A percentile compares a stretch with the other conserved stretches of the same genome.
Conservation (phyloP, 1,140 invertebrate genomes). For the Battus philenor region DNA sequence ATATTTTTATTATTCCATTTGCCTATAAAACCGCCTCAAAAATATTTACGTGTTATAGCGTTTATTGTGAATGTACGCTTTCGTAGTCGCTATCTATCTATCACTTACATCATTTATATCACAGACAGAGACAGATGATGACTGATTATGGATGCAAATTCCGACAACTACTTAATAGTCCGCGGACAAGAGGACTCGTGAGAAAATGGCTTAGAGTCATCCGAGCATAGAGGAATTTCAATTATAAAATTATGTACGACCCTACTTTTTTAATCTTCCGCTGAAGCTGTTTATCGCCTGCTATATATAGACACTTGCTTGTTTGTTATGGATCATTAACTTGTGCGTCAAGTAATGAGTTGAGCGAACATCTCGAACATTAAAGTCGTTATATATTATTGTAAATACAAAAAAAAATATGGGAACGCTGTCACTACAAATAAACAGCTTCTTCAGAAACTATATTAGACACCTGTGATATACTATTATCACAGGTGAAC, state of each 20-base stretch:
- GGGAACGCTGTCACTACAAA: too few relatives aligned
- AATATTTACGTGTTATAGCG: too few relatives aligned
- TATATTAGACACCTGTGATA: too few relatives aligned
- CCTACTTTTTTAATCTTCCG: constrained; percentile 2
- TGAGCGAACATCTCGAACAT: too few relatives aligned
- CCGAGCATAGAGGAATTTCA: constrained; percentile 31
- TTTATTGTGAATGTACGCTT: constrained; percentile 24
- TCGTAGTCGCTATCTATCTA: constrained; percentile 28
- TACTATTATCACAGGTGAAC: too few relatives aligned
- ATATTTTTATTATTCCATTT: too few relatives aligned
- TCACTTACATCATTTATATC: constrained; percentile 14
- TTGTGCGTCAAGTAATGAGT: too few relatives aligned
- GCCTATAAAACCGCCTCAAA: too few relatives aligned
- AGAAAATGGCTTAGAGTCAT: constrained; percentile 39
- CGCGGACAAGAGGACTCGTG: constrained; percentile 39
- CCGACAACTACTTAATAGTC: constrained; percentile 49
- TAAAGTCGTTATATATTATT: too few relatives aligned
- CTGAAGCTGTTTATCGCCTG: background rate
- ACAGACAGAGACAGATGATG: constrained; percentile 23
- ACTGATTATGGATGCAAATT: constrained; percentile 43
- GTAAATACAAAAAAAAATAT: too few relatives aligned
- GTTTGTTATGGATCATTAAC: too few relatives aligned
- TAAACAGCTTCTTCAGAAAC: too few relatives aligned
- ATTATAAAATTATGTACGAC: constrained; percentile 20
- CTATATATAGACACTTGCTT: background rate